Base-by-base conservation (phyloP, 2,113 vertebrate genomes). In the Puffinus mauretanicus region DNA sequence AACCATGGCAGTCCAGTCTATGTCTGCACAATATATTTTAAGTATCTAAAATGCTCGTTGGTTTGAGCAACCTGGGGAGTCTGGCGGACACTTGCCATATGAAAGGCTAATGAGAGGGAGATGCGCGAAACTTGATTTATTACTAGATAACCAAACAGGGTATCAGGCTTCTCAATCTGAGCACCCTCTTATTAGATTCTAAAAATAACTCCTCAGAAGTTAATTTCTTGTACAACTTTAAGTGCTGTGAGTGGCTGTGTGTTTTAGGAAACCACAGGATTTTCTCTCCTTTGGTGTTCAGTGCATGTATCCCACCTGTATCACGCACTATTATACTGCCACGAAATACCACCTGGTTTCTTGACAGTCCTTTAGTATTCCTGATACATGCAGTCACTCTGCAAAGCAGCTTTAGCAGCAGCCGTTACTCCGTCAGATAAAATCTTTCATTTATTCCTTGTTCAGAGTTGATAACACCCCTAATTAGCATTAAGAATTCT, bases 191-290 rank as follows among this genome's bases (percentile, higher is more conserved):
- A 76, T 61, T 85, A 54, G 52, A 57, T 67, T 61, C 34, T 69
- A 89, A 93, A 95, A 96, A 96, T 76, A 93, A 30, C 34, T 89
- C 15, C 32, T 67, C 6, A 44, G 24, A 89, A 89, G 49, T 79
- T 72, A 79, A 89, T 44, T 19, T 80, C 10, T 83, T 0, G 0
- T 70, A 46, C 14, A 77, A 49, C 9, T 70, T 61, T 18, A 73
- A 70, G 17, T 67, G 22, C 29, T 89, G 30, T 17, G 27, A 47
- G 27, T 52, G 34, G 21, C 61, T 71, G 18, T 26, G 18, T 44
- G 27, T 20, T 67, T 73, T 47, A 72, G 36, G 36, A 91, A 71
- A 82, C 29, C n/a, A 49, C 9, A 30, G 36, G 10, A 55, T 85
- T 94, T 84, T 85, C 27, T 62, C 38, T 66, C 12, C 13, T 77